phyloP scores from a whole-genome alignment of 2,888 invertebrate genomes.

The Hypsopygia costalis region DNA sequence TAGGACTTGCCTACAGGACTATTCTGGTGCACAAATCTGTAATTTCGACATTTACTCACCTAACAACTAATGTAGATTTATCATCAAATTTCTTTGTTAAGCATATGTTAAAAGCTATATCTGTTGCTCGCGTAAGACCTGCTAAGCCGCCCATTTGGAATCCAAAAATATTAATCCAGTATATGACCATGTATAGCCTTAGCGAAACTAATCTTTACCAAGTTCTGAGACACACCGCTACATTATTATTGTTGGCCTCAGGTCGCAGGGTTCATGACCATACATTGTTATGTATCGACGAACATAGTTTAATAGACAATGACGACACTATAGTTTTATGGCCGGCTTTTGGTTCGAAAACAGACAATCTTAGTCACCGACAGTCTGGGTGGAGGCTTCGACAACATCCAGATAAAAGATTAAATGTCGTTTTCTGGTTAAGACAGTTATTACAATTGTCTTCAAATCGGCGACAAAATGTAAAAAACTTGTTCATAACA shows the following conservation, averaged over 20 bases:
- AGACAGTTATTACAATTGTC: too few relatives aligned
- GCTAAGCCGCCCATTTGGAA: constrained; percentile 3
- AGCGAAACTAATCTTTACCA: not conserved
- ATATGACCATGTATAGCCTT: not conserved
- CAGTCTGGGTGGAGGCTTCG: too few relatives aligned
- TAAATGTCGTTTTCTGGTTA: too few relatives aligned
- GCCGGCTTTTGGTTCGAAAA: too few relatives aligned
- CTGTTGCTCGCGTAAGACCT: constrained; percentile 7
- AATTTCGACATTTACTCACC: constrained; percentile 18
- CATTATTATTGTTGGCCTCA: not conserved
- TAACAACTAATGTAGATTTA: constrained; percentile 11
- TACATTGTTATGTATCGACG: too few relatives aligned
- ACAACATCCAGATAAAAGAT: too few relatives aligned
- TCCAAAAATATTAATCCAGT: not conserved
- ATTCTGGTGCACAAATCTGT: constrained; percentile 23
- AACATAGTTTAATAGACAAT: too few relatives aligned
- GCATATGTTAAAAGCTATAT: constrained; percentile 14
- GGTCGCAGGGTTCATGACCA: too few relatives aligned
- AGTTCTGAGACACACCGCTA: not conserved
- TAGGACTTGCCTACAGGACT: constrained; percentile 18
- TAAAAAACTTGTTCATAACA: too few relatives aligned
- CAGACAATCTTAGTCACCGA: too few relatives aligned
- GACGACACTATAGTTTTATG: too few relatives aligned
- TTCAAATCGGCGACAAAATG: too few relatives aligned
- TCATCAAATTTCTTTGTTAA: constrained; percentile 10